These are phyloP conservation scores for Brachypteracias leptosomus DNA, from an alignment of 2,113 vertebrate species.

Conservation along the genomic window DNA sequence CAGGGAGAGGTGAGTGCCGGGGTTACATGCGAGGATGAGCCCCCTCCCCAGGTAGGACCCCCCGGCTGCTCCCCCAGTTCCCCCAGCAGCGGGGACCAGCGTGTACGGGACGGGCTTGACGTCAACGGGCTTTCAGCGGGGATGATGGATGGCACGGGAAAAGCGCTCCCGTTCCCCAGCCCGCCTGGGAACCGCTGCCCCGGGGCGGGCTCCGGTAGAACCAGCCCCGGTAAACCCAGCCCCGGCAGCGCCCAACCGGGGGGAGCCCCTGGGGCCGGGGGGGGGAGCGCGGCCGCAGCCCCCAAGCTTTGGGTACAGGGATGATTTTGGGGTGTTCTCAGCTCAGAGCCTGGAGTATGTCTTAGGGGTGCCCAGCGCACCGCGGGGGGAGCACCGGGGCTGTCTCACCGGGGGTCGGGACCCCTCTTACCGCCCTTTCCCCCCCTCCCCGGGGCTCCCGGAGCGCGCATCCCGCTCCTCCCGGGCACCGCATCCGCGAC, in stretches of 20 bases:
- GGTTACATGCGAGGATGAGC: rapidly evolving
- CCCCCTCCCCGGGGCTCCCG: not conserved
- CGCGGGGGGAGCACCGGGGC: no score
- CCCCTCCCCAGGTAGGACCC: not conserved
- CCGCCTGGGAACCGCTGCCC: not conserved
- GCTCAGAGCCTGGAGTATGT: not conserved
- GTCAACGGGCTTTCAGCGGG: constrained; percentile 23
- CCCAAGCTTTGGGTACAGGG: not conserved
- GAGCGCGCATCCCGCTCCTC: not conserved
- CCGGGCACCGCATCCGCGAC: not conserved
- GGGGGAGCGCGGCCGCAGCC: not conserved
- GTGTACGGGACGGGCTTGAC: constrained; percentile 17
- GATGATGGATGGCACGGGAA: constrained; percentile 45
- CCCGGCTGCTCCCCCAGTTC: not conserved
- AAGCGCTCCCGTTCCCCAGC: not conserved
- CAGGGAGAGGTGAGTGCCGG: not conserved
- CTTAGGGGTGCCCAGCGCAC: not conserved
- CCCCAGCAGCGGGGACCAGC: not conserved
- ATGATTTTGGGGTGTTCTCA: not conserved
- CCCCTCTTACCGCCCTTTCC: not conserved
- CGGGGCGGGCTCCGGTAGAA: not conserved
- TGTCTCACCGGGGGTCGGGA: not conserved
- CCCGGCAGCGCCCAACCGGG: not conserved
- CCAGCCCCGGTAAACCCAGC: not conserved
- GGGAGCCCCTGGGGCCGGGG: not conserved